Evolutionary conservation across 2,888 invertebrate genomes (phyloP), one percentile per base, ranked within the genome.

Genomic region (Hydropsyche betteni): DNA sequence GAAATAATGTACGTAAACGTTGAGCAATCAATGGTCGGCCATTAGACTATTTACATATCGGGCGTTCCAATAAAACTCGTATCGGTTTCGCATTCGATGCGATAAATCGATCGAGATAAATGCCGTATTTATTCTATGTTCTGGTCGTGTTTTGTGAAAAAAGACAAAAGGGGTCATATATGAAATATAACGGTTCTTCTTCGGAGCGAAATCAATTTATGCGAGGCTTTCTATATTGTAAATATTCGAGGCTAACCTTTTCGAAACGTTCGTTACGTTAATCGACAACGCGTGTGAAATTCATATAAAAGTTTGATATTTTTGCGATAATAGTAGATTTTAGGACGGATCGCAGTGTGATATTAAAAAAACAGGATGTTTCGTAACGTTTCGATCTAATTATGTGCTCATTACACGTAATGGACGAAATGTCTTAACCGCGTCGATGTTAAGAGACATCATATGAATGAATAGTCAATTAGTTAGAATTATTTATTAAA

Each of bases 211-310:
- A 14, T 14, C 58, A 58, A 58, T 58, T 58, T 58, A 58, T 58
- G 58, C 58, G 58, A 16, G 16, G 58, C 58, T 58, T 58, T 58
- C 58, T 58, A 16, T 16, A 58, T 16, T 24, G 58, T 58, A 24
- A 24, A 58, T 24, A 58, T 58, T 58, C 58, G 24, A 58, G 58
- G 58, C 58, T 58, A 58, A 58, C 58, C 58, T 58, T 58, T 58
- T 16, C 58, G 58, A 24, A 24, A 58, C 58, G 58, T 8, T 58
- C 14, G 24, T 44, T 44, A 58, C 58, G 53, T 44, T 44, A n/a
- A 58, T 58, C 24, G 58, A 58, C 58, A 58, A 58, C 24, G 14
- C 58, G 58, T 58, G 58, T 24, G 58, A 58, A 24, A 16, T 58
- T 58, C 58, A 8, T 8, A 16, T 14, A 5, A 16, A n/a, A 16